Percentiles rank a stretch among this genome's conserved stretches.
Evolutionary conservation across 2,113 vertebrate genomes (phyloP).

Genomic region (Cichladusa arquata): DNA sequence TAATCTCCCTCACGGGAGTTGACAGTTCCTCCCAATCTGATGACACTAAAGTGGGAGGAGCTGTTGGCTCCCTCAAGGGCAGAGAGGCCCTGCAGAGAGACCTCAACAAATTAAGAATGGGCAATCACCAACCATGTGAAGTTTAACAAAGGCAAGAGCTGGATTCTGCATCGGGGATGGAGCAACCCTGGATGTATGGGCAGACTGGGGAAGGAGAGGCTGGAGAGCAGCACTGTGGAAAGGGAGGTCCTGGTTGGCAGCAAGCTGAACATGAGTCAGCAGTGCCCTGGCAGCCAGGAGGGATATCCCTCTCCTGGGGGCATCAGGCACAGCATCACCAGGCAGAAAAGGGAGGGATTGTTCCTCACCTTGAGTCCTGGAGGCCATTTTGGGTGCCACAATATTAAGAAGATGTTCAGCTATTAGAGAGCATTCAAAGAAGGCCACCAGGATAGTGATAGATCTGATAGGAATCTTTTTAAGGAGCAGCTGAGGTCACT

Average conservation of each 20-base stretch:
- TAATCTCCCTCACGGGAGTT: background rate
- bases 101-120: background rate
- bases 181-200: background rate
- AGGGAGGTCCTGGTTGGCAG: background rate
- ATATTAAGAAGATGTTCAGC: background rate
- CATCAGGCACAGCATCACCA: background rate
- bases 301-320: background rate
- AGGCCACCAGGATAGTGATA: background rate
- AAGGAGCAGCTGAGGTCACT: background rate
- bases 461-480: background rate
- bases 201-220: background rate
- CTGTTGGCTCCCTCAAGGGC: background rate
- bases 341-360: rapidly evolving
- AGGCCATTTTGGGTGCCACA: background rate
- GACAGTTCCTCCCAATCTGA: background rate
- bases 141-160: background rate
- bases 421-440: background rate
- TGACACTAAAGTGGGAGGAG: background rate
- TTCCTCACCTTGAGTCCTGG: background rate
- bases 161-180: background rate
- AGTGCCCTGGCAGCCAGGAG: background rate
- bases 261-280: background rate
- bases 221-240: background rate
- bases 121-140: background rate
- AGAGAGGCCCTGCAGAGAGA: background rate